Percentiles rank a stretch among this genome's conserved stretches.
Evolutionary conservation across 2,797 vertebrate species (phyloP).

Genomic region (Heliangelus exortis): DNA sequence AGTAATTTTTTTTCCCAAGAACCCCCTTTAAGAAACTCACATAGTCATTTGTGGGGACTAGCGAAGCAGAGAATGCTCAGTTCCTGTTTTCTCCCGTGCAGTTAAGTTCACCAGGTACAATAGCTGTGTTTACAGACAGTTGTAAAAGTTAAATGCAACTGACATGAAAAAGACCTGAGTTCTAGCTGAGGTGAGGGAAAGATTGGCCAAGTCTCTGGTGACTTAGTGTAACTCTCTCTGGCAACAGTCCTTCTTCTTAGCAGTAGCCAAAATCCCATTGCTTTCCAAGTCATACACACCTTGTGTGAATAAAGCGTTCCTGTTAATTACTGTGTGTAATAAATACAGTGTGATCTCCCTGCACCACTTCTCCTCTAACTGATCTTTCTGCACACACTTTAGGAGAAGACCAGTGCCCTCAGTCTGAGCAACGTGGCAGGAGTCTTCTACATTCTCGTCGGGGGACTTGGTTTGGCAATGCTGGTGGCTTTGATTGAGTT

Average conservation of each 20-base stretch:
- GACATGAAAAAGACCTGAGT: slow-evolving; percentile 58
- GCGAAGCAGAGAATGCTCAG: not conserved
- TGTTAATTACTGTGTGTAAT: slow-evolving; percentile 73
- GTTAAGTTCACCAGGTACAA: not conserved
- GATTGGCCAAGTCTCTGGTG: slow-evolving; percentile 38
- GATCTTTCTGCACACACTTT: slow-evolving; percentile 84
- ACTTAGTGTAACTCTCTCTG: slow-evolving; percentile 54
- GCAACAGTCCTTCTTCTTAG: slow-evolving; percentile 47
- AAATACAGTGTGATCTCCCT: slow-evolving; percentile 46
- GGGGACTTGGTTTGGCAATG: slow-evolving; percentile 99
- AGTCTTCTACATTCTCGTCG: slow-evolving; percentile 99
- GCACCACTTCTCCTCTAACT: slow-evolving; percentile 79
- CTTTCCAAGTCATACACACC: slow-evolving; percentile 61
- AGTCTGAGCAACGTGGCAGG: slow-evolving; percentile 99
- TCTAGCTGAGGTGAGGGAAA: slow-evolving; percentile 49
- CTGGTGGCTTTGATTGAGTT: slow-evolving; percentile 99
- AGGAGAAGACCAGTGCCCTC: slow-evolving; percentile 99
- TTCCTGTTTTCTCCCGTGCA: not conserved
- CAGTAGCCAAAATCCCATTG: slow-evolving; percentile 49
- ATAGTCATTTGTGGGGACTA: not conserved
- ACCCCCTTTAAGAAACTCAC: not conserved
- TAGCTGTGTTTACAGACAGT: not conserved
- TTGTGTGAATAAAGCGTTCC: slow-evolving; percentile 71
- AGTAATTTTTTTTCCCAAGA: not conserved
- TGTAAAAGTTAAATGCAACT: slow-evolving; percentile 67